These are phyloP conservation scores for Poliocrania exsul DNA, from an alignment of 2,797 vertebrate genomes.

Conservation along the genomic window DNA sequence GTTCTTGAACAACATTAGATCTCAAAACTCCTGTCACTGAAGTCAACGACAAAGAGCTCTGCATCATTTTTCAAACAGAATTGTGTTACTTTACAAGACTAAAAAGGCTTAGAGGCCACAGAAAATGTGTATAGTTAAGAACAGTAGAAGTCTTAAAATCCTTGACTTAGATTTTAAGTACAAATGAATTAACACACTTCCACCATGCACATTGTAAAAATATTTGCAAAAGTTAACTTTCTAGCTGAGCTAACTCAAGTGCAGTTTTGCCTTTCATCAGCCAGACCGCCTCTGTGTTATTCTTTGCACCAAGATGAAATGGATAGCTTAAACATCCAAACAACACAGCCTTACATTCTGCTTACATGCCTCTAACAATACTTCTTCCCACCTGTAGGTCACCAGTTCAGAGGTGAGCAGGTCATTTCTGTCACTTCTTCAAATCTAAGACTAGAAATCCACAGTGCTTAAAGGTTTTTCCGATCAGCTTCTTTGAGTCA, in stretches of 20 bases:
- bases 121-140: neutral
- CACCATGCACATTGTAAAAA: neutral
- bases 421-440: conserved; percentile 76
- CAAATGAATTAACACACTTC: conserved; percentile 13
- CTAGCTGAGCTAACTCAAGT: conserved; percentile 25
- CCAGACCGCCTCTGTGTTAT: conserved; percentile 72
- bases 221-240: conserved; percentile 30
- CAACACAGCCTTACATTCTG: conserved; percentile 74
- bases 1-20: neutral
- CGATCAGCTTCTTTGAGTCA: conserved; percentile 62
- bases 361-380: conserved; percentile 85
- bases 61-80: neutral
- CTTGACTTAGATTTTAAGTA: neutral
- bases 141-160: neutral
- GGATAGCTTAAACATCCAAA: conserved; percentile 85
- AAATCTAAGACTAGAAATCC: conserved; percentile 59
- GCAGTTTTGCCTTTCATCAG: conserved; percentile 57
- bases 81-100: neutral
- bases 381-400: conserved; percentile 89
- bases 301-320: conserved; percentile 80
- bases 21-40: neutral
- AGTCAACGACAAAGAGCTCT: neutral
- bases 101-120: neutral
- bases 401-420: conserved; percentile 80
- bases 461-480: conserved; percentile 51